phyloP scores from a whole-genome alignment of 2,888 invertebrate species.

The Macrosoma leucophasiata region DNA sequence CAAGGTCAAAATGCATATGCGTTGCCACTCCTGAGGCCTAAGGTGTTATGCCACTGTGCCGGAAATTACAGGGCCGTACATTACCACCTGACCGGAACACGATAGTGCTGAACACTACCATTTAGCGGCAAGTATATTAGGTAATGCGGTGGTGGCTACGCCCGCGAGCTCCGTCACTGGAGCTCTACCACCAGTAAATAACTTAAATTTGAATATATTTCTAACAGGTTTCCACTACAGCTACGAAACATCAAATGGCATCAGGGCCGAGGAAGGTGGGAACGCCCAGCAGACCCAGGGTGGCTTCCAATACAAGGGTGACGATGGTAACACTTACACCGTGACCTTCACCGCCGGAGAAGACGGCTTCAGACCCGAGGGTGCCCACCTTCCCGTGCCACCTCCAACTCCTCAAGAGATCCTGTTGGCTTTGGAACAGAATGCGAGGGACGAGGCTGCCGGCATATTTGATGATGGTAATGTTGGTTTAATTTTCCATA shows the following conservation, averaged over 20 bases:
- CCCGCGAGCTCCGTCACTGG: too few species aligned
- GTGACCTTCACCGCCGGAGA: constrained; percentile 73
- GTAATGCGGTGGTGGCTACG: too few species aligned
- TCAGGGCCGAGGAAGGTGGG: constrained; percentile 53
- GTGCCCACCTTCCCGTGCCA: constrained; percentile 73
- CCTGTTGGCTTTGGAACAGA: constrained; percentile 60
- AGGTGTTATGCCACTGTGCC: too few species aligned
- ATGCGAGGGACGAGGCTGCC: constrained; percentile 70
- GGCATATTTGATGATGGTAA: constrained; percentile 73
- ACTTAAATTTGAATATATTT: not conserved
- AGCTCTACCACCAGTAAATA: too few species aligned
- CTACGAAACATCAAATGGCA: constrained; percentile 61
- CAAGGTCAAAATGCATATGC: too few species aligned
- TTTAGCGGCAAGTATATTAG: too few species aligned
- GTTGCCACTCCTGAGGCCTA: too few species aligned
- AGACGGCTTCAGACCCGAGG: constrained; percentile 73
- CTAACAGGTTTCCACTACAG: constrained; percentile 51
- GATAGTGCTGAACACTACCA: too few species aligned
- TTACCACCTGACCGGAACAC: too few species aligned
- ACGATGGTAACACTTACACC: constrained; percentile 72
- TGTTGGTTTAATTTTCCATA: too few species aligned
- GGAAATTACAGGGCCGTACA: too few species aligned
- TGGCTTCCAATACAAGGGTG: constrained; percentile 74
- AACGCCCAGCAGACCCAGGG: constrained; percentile 54
- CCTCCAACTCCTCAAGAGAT: constrained; percentile 76